Evolutionary conservation across 1,140 invertebrate species (phyloP).

Genomic region (Drosophila azteca): DNA sequence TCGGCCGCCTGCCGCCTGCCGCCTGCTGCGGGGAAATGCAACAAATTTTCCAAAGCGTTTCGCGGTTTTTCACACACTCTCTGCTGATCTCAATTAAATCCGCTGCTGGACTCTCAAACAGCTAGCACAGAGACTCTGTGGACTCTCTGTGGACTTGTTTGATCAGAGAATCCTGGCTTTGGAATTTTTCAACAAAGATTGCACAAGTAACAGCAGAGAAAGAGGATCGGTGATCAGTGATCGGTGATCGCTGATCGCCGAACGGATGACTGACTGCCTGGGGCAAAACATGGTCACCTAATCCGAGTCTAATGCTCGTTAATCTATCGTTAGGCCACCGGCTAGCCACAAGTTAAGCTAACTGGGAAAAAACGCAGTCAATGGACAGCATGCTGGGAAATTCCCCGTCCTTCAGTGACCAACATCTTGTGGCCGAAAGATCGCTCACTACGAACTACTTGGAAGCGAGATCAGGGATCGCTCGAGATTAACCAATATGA

Average conservation of each 20-base stretch:
- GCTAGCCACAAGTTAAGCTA: slow-evolving; percentile 68
- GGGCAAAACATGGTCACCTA: slow-evolving; percentile 62
- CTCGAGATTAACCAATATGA: slow-evolving; percentile 40
- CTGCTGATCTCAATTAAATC: slow-evolving; percentile 79
- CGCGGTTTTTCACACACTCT: slow-evolving; percentile 72
- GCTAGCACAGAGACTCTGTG: neutral
- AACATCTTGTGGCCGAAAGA: slow-evolving; percentile 42
- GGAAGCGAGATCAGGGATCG: no score
- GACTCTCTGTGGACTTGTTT: slow-evolving; percentile 61
- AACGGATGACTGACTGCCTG: slow-evolving; percentile 23
- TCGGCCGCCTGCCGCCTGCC: slow-evolving; percentile 12
- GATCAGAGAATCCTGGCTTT: slow-evolving; percentile 75
- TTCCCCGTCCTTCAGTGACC: slow-evolving; percentile 36
- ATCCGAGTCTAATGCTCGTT: slow-evolving; percentile 71
- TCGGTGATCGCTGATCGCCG: neutral
- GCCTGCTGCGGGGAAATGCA: slow-evolving; percentile 26
- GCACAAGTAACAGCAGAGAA: slow-evolving; percentile 65
- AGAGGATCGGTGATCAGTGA: no score
- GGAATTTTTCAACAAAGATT: slow-evolving; percentile 75
- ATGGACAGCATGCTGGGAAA: slow-evolving; percentile 66
- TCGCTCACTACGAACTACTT: slow-evolving; percentile 29
- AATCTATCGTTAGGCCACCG: slow-evolving; percentile 59
- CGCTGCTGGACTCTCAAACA: slow-evolving; percentile 29
- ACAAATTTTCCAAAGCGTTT: slow-evolving; percentile 61
- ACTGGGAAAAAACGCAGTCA: slow-evolving; percentile 78